These are phyloP conservation scores for Grapholita molesta DNA, from an alignment of 1,140 invertebrate species.

Conservation along the genomic window DNA sequence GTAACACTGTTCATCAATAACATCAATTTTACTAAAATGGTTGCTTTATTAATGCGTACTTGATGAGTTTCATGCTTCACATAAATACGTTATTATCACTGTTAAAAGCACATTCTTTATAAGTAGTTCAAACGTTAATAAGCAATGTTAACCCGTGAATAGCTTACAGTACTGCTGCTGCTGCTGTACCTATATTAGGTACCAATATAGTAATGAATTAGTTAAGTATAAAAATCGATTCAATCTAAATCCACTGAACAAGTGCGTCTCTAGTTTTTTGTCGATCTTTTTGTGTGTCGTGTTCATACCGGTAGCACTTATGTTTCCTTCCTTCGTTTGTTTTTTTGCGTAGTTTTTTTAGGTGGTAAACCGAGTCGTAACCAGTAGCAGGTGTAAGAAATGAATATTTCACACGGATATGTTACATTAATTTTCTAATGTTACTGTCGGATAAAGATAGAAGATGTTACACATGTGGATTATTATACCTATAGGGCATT, in stretches of 20 bases:
- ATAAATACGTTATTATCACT: too few species aligned
- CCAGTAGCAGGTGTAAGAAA: slow-evolving; percentile 51
- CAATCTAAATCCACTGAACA: slow-evolving; percentile 17
- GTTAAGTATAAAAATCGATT: too few species aligned
- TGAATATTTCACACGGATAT: slow-evolving; percentile 33
- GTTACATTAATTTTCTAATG: slow-evolving; percentile 1
- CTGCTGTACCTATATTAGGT: too few species aligned
- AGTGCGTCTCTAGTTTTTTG: slow-evolving; percentile 30
- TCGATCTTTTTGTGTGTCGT: slow-evolving; percentile 12
- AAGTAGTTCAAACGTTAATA: too few species aligned
- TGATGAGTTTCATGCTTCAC: too few species aligned
- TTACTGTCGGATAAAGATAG: not conserved
- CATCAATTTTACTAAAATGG: too few species aligned
- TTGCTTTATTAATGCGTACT: too few species aligned
- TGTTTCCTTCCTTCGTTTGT: slow-evolving; percentile 35
- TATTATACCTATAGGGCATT: not conserved
- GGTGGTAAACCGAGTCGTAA: slow-evolving; percentile 18
- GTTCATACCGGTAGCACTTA: slow-evolving; percentile 32
- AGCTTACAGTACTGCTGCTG: too few species aligned
- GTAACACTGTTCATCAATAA: too few species aligned
- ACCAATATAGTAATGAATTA: too few species aligned
- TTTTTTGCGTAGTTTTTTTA: slow-evolving; percentile 55
- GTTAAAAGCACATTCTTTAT: too few species aligned
- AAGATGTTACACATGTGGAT: not conserved
- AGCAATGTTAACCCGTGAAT: too few species aligned